Evolutionary conservation across 2,113 vertebrate species (phyloP).

Genomic region (Euleptes europaea): DNA sequence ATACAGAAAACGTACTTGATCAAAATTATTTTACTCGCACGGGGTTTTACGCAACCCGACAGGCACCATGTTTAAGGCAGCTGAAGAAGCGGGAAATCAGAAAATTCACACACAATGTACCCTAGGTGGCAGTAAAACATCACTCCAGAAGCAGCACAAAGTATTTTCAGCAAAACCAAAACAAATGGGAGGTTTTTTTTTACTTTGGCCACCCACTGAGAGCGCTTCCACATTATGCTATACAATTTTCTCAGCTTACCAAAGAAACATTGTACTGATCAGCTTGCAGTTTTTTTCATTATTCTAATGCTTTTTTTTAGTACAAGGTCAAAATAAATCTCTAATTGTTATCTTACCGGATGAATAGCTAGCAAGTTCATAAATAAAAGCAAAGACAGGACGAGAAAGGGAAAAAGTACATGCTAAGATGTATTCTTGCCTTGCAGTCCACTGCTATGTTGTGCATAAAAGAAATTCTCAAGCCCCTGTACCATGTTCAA

Average conservation of each 20-base stretch:
- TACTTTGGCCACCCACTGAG: not conserved
- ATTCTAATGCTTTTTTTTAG: not conserved
- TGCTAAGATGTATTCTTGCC: not conserved
- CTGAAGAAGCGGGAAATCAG: not conserved
- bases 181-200: not conserved
- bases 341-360: not conserved
- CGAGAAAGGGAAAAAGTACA: not conserved
- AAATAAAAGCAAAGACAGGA: not conserved
- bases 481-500: not conserved
- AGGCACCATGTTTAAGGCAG: not conserved
- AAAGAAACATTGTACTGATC: not conserved
- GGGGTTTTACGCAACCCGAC: not conserved
- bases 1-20: not conserved
- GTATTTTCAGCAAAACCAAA: not conserved
- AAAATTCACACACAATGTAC: not conserved
- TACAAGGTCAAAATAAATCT: not conserved
- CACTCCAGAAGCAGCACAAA: not conserved
- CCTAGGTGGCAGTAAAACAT: slow-evolving; percentile 69
- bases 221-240: not conserved
- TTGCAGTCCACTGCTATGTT: not conserved
- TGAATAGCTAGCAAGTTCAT: not conserved
- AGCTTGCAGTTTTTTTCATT: not conserved
- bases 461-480: not conserved
- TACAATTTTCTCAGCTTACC: not conserved
- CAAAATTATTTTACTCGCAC: not conserved